Conservation (phyloP, 2,888 invertebrate species). For the Liodrosophila aerea region DNA sequence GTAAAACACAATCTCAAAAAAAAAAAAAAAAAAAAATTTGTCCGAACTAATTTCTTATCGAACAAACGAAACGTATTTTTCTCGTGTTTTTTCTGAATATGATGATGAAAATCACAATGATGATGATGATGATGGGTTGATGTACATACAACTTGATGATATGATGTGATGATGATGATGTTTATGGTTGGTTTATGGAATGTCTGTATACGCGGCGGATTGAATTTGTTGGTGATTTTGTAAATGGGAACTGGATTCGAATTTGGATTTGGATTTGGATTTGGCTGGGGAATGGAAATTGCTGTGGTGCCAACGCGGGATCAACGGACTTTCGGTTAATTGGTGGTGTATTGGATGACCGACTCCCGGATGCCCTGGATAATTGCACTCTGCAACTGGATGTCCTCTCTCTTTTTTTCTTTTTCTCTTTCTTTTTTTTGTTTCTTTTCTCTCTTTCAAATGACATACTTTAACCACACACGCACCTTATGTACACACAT, state of each 20-base stretch:
- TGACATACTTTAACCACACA: conserved; percentile 71
- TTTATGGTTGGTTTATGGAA: conserved; percentile 63
- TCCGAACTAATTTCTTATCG: conserved; percentile 84
- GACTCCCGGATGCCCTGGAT: conserved; percentile 34
- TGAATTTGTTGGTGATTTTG: conserved; percentile 39
- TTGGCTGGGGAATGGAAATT: conserved; percentile 16
- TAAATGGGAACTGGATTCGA: conserved; percentile 30
- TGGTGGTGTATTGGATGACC: conserved; percentile 6
- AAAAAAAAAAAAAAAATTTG: conserved; percentile 78
- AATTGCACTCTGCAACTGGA: conserved; percentile 14
- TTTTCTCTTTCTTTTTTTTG: conserved; percentile 67
- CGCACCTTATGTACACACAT: conserved; percentile 71
- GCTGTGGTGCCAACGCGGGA: conserved; percentile 80
- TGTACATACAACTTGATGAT: conserved; percentile 76
- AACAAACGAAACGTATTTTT: conserved; percentile 84
- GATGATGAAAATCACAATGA: conserved; percentile 83
- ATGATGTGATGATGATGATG: conserved; percentile 58
- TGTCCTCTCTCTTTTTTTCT: conserved; percentile 33
- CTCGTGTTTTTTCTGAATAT: conserved; percentile 83
- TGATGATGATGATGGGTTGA: conserved; percentile 79
- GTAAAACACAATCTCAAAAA: conserved; percentile 65
- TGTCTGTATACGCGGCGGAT: conserved; percentile 56
- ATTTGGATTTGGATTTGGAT: too few relatives aligned
- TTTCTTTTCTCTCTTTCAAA: conserved; percentile 77
- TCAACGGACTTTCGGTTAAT: conserved; percentile 14